Base-by-base conservation (phyloP, 2,888 invertebrate genomes). In the Scaptodrosophila latifasciaeformis region DNA sequence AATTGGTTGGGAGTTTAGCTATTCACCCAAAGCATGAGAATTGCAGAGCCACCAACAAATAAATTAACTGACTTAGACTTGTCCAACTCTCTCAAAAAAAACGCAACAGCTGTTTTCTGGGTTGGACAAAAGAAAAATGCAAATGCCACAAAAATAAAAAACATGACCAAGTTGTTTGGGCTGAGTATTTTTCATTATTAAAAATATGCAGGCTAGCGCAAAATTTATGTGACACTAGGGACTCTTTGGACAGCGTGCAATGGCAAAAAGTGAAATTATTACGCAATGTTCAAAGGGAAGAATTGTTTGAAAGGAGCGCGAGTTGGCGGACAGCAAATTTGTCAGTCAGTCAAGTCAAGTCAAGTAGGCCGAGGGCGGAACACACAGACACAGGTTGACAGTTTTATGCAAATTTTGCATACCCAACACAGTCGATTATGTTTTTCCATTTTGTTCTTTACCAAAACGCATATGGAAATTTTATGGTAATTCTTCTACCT, bases 381-480 rank as follows among this genome's bases (percentile, higher is more conserved):
- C 13, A 15, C 5, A 34, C 4, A 9, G n/a, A 42, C n/a, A 5
- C 43, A 18, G 43, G 5, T 37, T 17, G 30, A 30, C 30, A 30
- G 27, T 43, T 29, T 44, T 67, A 67, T 67, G 70, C 64, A 72
- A 77, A 76, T 72, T 19, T 40, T 21, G 40, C 40, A 12, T 18
- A 17, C 3, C 2, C 3, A 17, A 37, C 1, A 7, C 24, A n/a
- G n/a, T n/a, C n/a, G n/a, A n/a, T n/a, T n/a, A n/a, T n/a, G n/a
- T n/a, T n/a, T n/a, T n/a, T n/a, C n/a, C n/a, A n/a, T 24, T 24
- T 24, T 7, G 7, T 7, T 24, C 7, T 24, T 24, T 18, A 9
- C 18, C 13, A 61, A 61, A 69, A 58, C 69, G 77, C 72, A 79
- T 79, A 74, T 80, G 72, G 75, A 79, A 79, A 74, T 79, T 67